Evolutionary conservation across 2,797 vertebrate genomes (phyloP).

Genomic region (Schizothorax lantsangensis): DNA sequence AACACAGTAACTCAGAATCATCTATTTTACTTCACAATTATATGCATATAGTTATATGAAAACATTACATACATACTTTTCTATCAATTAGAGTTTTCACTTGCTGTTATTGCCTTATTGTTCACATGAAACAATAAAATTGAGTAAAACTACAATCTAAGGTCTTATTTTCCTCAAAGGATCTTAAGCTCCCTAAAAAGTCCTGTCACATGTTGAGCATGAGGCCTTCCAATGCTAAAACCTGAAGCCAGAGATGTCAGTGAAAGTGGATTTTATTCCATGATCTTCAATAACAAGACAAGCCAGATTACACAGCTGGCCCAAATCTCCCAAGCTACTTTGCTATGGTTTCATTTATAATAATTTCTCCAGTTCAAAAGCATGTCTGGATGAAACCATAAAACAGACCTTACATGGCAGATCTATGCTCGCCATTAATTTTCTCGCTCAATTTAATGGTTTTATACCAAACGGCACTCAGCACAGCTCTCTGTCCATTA

Average conservation of each 20-base stretch:
- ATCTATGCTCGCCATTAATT: not conserved
- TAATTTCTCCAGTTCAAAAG: not conserved
- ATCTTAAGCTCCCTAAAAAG: conserved; percentile 61
- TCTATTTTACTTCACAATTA: not conserved
- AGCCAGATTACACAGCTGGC: not conserved
- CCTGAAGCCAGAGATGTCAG: not conserved
- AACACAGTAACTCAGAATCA: not conserved
- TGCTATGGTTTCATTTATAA: not conserved
- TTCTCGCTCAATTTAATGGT: not conserved
- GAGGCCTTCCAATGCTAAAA: not conserved
- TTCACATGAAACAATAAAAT: conserved; percentile 1
- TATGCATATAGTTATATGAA: not conserved
- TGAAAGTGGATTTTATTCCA: not conserved
- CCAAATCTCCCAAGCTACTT: not conserved
- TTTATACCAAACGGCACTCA: conserved; percentile 8
- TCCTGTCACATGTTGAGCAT: conserved; percentile 64
- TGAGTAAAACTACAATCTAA: conserved; percentile 36
- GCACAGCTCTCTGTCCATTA: conserved; percentile 3
- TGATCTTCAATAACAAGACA: not conserved
- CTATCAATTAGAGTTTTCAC: too few species aligned
- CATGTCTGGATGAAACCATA: not conserved
- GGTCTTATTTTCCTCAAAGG: conserved; percentile 40
- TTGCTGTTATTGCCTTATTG: not conserved
- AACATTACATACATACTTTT: not conserved
- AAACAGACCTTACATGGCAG: not conserved